A percentile compares a stretch with the other conserved stretches of the same genome.
Evolutionary conservation across 1,140 invertebrate genomes (phyloP).

Genomic region (Kradibia gibbosae): DNA sequence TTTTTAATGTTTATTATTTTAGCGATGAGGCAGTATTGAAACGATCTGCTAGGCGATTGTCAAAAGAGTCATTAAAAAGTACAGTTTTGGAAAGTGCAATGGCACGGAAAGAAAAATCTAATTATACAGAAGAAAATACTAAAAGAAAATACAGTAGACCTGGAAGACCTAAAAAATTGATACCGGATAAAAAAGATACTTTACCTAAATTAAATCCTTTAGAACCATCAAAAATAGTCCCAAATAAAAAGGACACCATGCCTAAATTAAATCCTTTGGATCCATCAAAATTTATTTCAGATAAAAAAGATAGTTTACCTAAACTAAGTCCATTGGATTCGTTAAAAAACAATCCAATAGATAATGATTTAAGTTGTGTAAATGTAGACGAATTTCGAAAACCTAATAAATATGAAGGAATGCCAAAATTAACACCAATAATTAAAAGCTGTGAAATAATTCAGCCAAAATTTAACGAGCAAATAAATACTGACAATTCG

Average conservation of each 20-base stretch:
- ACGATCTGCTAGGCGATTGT: conserved; percentile 69
- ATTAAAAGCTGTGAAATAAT: conserved; percentile 61
- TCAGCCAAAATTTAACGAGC: conserved; percentile 59
- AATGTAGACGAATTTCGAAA: conserved; percentile 56
- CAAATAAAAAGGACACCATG: conserved; percentile 48
- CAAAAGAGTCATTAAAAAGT: conserved; percentile 69
- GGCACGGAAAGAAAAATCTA: conserved; percentile 72
- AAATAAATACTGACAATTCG: conserved; percentile 54
- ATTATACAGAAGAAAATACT: conserved; percentile 68
- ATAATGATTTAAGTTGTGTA: conserved; percentile 52
- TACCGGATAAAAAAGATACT: conserved; percentile 50
- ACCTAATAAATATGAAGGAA: conserved; percentile 64
- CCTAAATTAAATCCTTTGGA: conserved; percentile 46
- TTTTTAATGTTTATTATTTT: conserved; percentile 52
- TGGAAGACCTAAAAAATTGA: conserved; percentile 64
- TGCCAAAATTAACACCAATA: conserved; percentile 71
- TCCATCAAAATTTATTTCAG: conserved; percentile 30
- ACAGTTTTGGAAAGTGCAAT: conserved; percentile 72
- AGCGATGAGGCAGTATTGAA: conserved; percentile 68
- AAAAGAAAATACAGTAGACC: conserved; percentile 67
- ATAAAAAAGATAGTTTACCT: conserved; percentile 44
- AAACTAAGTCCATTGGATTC: conserved; percentile 44
- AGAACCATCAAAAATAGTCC: conserved; percentile 16
- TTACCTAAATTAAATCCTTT: conserved; percentile 36
- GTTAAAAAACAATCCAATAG: conserved; percentile 39